These are phyloP conservation scores for Kryptolebias marmoratus DNA, from an alignment of 2,113 vertebrate genomes.

Conservation along the genomic window DNA sequence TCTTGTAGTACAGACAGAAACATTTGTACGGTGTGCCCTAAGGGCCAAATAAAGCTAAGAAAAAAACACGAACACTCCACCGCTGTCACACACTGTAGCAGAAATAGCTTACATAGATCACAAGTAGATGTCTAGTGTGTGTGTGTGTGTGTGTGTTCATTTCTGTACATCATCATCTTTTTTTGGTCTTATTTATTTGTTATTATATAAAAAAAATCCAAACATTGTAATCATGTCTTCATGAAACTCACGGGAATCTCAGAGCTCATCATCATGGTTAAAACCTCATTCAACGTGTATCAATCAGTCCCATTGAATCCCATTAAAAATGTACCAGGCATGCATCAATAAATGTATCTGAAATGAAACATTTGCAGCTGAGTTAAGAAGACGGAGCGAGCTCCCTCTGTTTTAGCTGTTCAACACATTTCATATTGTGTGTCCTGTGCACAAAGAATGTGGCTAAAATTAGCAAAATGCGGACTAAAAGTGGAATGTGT, in stretches of 20 bases:
- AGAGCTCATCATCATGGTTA: constrained; percentile 29
- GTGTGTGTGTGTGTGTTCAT: constrained; percentile 33
- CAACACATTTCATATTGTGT: constrained; percentile 31
- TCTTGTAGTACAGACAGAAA: constrained; percentile 23
- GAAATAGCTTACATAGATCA: constrained; percentile 54
- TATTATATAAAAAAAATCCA: constrained; percentile 24
- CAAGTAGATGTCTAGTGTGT: constrained; percentile 43
- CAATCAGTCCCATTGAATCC: constrained; percentile 58
- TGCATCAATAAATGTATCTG: constrained; percentile 65
- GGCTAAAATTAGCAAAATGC: constrained; percentile 7
- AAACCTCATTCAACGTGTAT: constrained; percentile 60
- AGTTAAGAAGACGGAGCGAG: constrained; percentile 33
- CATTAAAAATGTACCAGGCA: constrained; percentile 68
- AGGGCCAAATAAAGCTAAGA: constrained; percentile 40
- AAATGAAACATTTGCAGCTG: constrained; percentile 57
- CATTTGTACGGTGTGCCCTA: constrained; percentile 21
- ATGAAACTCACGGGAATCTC: constrained; percentile 36
- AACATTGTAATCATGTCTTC: constrained; percentile 32
- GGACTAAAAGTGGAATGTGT: neutral
- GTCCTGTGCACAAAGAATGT: constrained; percentile 34
- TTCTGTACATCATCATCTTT: constrained; percentile 39
- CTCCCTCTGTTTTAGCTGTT: constrained; percentile 20
- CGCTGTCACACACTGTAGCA: constrained; percentile 63
- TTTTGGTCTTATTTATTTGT: constrained; percentile 50
- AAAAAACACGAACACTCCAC: constrained; percentile 43